Evolutionary conservation across 2,888 invertebrate species (phyloP), one percentile per base, ranked within the genome.

Genomic region (Salticus scenicus): DNA sequence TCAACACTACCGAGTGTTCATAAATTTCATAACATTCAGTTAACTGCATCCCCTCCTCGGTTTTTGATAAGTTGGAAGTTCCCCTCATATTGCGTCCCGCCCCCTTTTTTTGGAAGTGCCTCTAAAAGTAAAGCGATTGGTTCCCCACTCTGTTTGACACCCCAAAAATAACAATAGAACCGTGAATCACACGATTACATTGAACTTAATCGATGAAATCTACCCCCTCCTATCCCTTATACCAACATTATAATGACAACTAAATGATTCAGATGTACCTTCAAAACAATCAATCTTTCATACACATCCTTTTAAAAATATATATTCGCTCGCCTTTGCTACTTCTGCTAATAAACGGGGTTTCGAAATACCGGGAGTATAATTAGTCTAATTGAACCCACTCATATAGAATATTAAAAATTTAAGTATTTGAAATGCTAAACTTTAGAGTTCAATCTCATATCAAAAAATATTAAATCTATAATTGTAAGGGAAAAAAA

Each of bases 111-210:
- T 1, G 57, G 57, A 24, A 24, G 5, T 57, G 24, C 24, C 57
- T 24, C 57, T 4, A 20, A 1, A 37, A 24, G 24, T 57, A 4
- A 24, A 24, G 57, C 24, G 57, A 57, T 57, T 57, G 57, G 57
- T 24, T 57, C 4, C 57, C 24, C 20, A 24, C 57, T 57, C 57
- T 2, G 57, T 57, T 57, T 24, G 57, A 57, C 57, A 24, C 57
- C 57, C n/a, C 57, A 2, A 12, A 57, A 12, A 24, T 24, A 4
- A 57, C 57, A 57, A 57, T 57, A 57, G 57, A 24, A 24, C 57
- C 24, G 24, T 57, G 57, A 57, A 57, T 57, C 57, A 57, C 24
- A 57, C 57, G 24, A 57, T 57, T 57, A 24, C 24, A 57, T 57
- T 57, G 24, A 57, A 57, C 24, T 57, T 57, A 57, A 57, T 57